Evolutionary conservation across 2,888 invertebrate genomes (phyloP).

Genomic region (Metacarcinus magister): DNA sequence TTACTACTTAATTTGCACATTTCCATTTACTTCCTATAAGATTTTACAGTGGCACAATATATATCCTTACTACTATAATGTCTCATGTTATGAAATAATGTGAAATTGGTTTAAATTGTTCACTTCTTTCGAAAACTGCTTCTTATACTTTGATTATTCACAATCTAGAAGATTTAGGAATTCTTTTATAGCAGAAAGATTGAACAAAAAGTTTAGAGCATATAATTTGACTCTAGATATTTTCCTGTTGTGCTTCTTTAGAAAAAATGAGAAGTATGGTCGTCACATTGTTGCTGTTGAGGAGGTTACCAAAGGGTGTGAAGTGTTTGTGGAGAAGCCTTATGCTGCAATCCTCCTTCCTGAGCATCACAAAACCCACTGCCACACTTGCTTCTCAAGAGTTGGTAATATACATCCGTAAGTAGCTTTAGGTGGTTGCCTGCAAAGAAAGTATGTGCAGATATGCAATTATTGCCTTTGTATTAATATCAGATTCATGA

Average conservation of each 20-base stretch:
- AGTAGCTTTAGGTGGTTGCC: background rate
- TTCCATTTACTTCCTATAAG: too few species aligned
- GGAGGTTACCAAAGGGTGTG: conserved; percentile 88
- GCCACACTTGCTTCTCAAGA: conserved; percentile 90
- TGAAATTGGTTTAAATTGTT: too few species aligned
- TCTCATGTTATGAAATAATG: too few species aligned
- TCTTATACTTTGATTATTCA: too few species aligned
- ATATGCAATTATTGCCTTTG: background rate
- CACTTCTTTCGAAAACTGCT: too few species aligned
- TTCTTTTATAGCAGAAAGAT: background rate
- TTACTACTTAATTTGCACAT: too few species aligned
- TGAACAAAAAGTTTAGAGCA: background rate
- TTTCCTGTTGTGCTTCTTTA: conserved; percentile 79
- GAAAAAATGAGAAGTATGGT: conserved; percentile 87
- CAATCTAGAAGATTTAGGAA: background rate
- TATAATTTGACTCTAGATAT: background rate
- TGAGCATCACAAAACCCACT: conserved; percentile 87
- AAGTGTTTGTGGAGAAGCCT: conserved; percentile 92
- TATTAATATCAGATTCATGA: too few species aligned
- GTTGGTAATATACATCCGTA: background rate
- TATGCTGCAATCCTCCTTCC: conserved; percentile 90
- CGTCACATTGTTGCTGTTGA: conserved; percentile 88
- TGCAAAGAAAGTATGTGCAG: background rate
- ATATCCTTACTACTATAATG: too few species aligned
- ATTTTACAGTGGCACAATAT: too few species aligned